These are phyloP conservation scores for Tragelaphus scriptus DNA, from an alignment of 2,113 vertebrate species.

Conservation along the genomic window DNA sequence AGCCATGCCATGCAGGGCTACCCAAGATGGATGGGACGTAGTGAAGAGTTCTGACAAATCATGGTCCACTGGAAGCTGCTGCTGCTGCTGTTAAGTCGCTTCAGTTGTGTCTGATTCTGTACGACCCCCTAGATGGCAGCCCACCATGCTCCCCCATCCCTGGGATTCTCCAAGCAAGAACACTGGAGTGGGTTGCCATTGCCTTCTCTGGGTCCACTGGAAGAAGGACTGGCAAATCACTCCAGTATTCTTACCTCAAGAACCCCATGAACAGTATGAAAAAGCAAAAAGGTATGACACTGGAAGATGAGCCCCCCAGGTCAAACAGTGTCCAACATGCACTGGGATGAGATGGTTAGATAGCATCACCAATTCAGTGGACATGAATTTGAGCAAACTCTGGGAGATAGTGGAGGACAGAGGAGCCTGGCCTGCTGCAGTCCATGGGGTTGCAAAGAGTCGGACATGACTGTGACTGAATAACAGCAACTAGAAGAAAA, in stretches of 20 bases:
- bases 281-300: not conserved
- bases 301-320: not conserved
- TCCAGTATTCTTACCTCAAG: not conserved
- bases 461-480: not conserved
- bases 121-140: too few relatives aligned
- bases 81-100: too few relatives aligned
- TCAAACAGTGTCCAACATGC: not conserved
- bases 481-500: not conserved
- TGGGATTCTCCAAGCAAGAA: too few relatives aligned
- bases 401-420: not conserved
- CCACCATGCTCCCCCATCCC: too few relatives aligned
- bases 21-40: not conserved
- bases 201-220: not conserved
- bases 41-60: not conserved
- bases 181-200: too few relatives aligned
- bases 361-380: not conserved
- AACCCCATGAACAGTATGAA: not conserved
- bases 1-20: not conserved
- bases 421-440: not conserved
- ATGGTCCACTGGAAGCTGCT: not conserved
- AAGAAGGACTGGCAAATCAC: not conserved
- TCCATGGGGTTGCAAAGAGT: not conserved
- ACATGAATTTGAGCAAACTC: not conserved
- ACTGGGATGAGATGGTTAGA: not conserved
- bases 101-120: too few relatives aligned